Evolutionary conservation across 2,113 vertebrate genomes (phyloP), one percentile per base, ranked within the genome.

Genomic region (Sciurus niger): DNA sequence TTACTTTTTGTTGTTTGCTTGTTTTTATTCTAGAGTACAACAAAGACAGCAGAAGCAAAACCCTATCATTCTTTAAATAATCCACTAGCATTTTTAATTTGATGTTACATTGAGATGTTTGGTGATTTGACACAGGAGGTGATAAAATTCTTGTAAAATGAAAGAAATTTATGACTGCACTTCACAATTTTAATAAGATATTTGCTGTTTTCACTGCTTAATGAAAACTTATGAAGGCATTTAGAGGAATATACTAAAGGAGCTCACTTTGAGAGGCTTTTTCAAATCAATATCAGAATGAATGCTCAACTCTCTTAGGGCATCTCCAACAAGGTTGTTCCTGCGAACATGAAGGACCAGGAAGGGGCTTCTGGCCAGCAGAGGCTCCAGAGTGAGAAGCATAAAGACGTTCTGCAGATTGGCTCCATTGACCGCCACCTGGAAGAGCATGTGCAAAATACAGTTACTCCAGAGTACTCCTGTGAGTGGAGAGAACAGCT

Each of bases 361-460:
- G 98, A 99, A 99, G 80, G 99, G 99, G 98, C 99, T 99, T 98
- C 99, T 99, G 89, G 99, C 99, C 95, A 99, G 98, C 97, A 99
- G 99, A 95, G 99, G 99, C 97, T 99, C 99, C 99, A 99, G 96
- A 5, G 99, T 99, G 95, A 99, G 99, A 98, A 99, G 99, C 99
- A 99, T 99, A 94, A 99, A 99, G 95, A 99, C 99, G 34, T 99
- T 99, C 98, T 99, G 99, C 90, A 99, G 97, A 98, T 99, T 99
- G 94, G 99, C 99, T 91, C 99, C 99, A 4, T 99, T 99, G 94
- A 99, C 99, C 4, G 99, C 99, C 98, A 99, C 99, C 99, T 99
- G 90, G 24, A 96, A 97, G 0, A 55, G 32, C 90, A 94, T 46
- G 0, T 8, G 93, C 16, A 43, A 17, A 25, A 89, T 51, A 91